phyloP scores from a whole-genome alignment of 1,140 invertebrate genomes.

The Nautilus pompilius region DNA sequence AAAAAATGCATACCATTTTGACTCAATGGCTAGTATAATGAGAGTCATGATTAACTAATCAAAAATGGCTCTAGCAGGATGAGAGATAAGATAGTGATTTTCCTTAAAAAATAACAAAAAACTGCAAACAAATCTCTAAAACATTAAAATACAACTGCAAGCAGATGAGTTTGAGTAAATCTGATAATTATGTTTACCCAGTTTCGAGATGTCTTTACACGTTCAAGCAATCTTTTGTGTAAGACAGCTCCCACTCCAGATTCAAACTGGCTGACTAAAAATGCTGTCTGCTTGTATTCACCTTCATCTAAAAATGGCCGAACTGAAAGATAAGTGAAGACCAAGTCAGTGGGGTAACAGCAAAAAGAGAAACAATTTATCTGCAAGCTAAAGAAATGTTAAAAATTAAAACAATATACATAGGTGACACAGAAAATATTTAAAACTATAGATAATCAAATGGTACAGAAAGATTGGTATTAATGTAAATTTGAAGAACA shows the following conservation, averaged over 20 bases:
- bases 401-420: too few relatives aligned
- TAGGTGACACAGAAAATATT: too few relatives aligned
- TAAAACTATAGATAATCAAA: too few relatives aligned
- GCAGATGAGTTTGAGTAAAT: conserved; percentile 6
- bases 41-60: neutral
- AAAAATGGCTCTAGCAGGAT: too few relatives aligned
- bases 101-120: neutral
- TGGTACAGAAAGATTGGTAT: too few relatives aligned
- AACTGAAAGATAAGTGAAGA: too few relatives aligned
- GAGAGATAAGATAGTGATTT: neutral
- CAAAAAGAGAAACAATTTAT: too few relatives aligned
- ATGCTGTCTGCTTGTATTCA: conserved; percentile 48
- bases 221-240: conserved; percentile 42
- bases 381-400: too few relatives aligned
- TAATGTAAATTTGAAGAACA: too few relatives aligned
- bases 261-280: conserved; percentile 50
- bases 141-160: neutral
- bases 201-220: conserved; percentile 43
- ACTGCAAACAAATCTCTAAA: neutral
- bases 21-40: neutral
- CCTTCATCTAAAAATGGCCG: conserved; percentile 42
- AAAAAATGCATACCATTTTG: neutral
- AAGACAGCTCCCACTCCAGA: conserved; percentile 50
- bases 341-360: too few relatives aligned
- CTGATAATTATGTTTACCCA: conserved; percentile 45